Conservation (phyloP, 35 echinoderm and acorn worm species). For the Apostichopus japonicus region DNA sequence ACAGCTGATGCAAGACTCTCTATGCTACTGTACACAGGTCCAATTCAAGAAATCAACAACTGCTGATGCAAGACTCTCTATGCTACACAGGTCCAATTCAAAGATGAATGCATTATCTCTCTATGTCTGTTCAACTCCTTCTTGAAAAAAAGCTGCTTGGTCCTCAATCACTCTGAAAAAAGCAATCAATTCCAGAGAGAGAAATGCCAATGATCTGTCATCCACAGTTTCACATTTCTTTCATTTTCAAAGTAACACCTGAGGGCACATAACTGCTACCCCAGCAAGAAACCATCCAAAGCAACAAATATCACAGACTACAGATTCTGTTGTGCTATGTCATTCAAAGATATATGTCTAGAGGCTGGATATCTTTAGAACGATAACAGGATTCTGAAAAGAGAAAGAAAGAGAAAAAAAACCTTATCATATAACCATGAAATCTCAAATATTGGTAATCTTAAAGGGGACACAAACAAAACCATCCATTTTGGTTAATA, state of each 20-base stretch:
- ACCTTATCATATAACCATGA: too few relatives aligned
- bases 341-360: neutral
- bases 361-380: neutral
- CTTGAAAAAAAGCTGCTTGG: neutral
- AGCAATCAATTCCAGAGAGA: slow-evolving; percentile 33
- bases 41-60: neutral
- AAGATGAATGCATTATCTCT: neutral
- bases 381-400: neutral
- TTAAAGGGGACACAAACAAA: too few relatives aligned
- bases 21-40: neutral
- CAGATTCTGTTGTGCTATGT: neutral
- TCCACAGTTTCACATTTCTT: slow-evolving; percentile 53
- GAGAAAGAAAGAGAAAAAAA: neutral
- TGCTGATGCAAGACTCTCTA: neutral
- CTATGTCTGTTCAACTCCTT: neutral
- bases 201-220: neutral
- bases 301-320: neutral
- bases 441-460: too few relatives aligned
- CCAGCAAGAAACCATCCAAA: neutral
- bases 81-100: neutral
- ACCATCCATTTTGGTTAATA: too few relatives aligned
- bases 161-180: neutral
- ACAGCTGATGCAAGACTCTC: neutral
- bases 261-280: slow-evolving; percentile 47
- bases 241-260: slow-evolving; percentile 1